Evolutionary conservation across 2,797 vertebrate genomes (phyloP).

Genomic region (Rhyacichthys aspro): DNA sequence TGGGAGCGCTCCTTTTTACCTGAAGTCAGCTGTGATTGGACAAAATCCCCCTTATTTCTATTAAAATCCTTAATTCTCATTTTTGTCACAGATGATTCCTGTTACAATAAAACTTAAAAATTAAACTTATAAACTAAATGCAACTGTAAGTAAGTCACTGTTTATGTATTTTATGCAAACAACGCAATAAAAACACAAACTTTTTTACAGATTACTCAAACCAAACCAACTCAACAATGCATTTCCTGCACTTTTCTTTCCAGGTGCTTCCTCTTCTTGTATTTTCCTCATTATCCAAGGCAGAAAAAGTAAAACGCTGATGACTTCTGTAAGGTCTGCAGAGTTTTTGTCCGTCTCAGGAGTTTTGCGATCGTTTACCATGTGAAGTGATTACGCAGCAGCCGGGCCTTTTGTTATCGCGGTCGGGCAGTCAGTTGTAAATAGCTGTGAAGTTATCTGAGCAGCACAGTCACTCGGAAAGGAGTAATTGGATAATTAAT

Average conservation of each 20-base stretch:
- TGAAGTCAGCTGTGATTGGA: too few species aligned
- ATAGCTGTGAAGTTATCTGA: constrained; percentile 78
- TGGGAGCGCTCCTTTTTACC: too few species aligned
- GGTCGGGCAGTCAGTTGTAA: constrained; percentile 71
- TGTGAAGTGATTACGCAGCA: constrained; percentile 72
- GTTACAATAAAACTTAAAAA: too few species aligned
- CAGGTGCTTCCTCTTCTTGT: constrained; percentile 3
- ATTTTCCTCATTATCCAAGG: constrained; percentile 35
- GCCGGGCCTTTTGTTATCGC: constrained; percentile 75
- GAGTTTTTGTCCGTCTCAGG: constrained; percentile 51
- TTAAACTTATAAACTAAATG: too few species aligned
- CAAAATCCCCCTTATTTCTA: too few species aligned
- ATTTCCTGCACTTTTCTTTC: constrained; percentile 21
- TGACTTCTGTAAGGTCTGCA: constrained; percentile 44
- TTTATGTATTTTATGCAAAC: too few species aligned
- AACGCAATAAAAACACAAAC: too few species aligned
- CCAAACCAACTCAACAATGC: too few species aligned
- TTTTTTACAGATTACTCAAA: too few species aligned
- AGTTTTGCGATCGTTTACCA: constrained; percentile 59
- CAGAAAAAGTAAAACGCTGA: constrained; percentile 55
- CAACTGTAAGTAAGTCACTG: too few species aligned
- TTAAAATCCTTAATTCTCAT: too few species aligned
- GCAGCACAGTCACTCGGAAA: constrained; percentile 73
- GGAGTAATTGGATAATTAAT: constrained; percentile 84
- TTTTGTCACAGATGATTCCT: too few species aligned